A percentile compares a stretch with the other conserved stretches of the same genome.
Conservation (phyloP, 64 coral and sea anemone species). For the Montipora cactus region DNA sequence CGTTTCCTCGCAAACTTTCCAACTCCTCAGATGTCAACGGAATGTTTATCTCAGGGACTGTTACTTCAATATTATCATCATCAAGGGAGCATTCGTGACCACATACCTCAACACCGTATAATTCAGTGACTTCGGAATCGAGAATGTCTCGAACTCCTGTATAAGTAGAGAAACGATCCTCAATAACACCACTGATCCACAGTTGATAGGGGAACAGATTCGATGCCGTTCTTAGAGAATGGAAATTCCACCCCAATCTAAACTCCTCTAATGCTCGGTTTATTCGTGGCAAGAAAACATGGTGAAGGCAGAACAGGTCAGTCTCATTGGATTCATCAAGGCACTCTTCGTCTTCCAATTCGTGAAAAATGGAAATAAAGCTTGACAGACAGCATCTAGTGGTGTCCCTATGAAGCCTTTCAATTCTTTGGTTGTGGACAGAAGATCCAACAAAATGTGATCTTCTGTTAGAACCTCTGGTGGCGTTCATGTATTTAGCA, state of each 20-base stretch:
- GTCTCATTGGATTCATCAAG: slow-evolving; percentile 49
- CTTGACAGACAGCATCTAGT: slow-evolving; percentile 52
- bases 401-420: slow-evolving; percentile 49
- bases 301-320: slow-evolving; percentile 62
- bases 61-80: slow-evolving; percentile 16
- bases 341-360: slow-evolving; percentile 6
- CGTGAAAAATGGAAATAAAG: slow-evolving; percentile 7
- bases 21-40: not conserved
- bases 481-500: slow-evolving; percentile 17
- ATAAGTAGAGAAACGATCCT: slow-evolving; percentile 12
- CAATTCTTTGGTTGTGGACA: slow-evolving; percentile 57
- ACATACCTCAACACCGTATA: slow-evolving; percentile 13
- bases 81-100: not conserved
- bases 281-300: slow-evolving; percentile 36
- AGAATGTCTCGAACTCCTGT: slow-evolving; percentile 25
- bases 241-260: slow-evolving; percentile 15
- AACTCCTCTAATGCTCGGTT: slow-evolving; percentile 56
- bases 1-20: not conserved
- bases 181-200: slow-evolving; percentile 28
- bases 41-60: slow-evolving; percentile 1
- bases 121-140: slow-evolving; percentile 20
- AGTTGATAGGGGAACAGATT: slow-evolving; percentile 32
- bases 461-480: not conserved
- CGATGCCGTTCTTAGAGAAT: too few relatives aligned
- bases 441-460: slow-evolving; percentile 30